Evolutionary conservation across 2,113 vertebrate genomes (phyloP).

Genomic region (Callospermophilus lateralis): DNA sequence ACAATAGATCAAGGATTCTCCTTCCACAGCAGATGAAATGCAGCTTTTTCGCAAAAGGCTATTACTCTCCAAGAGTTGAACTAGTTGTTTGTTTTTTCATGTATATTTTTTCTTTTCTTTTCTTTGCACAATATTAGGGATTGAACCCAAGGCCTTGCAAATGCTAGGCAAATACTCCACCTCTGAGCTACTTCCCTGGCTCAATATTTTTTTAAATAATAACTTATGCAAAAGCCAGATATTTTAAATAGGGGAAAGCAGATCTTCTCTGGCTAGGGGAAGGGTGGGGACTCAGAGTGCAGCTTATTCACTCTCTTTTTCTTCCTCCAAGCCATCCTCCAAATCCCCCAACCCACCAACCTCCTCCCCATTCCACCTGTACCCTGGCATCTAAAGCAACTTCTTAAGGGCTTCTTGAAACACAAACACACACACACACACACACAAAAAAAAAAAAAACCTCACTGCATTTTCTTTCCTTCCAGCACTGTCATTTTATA

Average conservation of each 20-base stretch:
- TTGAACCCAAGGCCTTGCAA: no score
- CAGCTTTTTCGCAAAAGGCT: slow-evolving; percentile 2
- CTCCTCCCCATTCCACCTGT: no score
- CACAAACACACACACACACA: background rate
- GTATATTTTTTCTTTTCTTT: background rate
- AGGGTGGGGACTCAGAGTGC: background rate
- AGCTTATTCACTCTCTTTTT: background rate
- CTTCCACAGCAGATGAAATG: background rate
- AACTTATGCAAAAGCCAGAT: background rate
- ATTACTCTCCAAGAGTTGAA: background rate
- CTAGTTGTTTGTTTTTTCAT: background rate
- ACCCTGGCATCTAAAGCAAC: background rate
- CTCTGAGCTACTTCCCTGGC: background rate
- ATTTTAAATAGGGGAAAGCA: background rate
- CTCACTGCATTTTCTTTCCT: background rate
- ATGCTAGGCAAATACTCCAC: no score
- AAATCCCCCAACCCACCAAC: background rate
- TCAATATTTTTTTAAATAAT: background rate
- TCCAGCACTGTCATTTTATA: background rate
- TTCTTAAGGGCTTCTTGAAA: background rate
- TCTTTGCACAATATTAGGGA: no score
- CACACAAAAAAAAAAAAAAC: background rate
- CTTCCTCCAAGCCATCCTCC: background rate
- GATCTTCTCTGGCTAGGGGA: background rate
- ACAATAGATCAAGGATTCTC: background rate